Percentiles rank a stretch among this genome's conserved stretches.
Evolutionary conservation across 2,113 vertebrate species (phyloP).

Genomic region (Brachyhypopomus gauderio): DNA sequence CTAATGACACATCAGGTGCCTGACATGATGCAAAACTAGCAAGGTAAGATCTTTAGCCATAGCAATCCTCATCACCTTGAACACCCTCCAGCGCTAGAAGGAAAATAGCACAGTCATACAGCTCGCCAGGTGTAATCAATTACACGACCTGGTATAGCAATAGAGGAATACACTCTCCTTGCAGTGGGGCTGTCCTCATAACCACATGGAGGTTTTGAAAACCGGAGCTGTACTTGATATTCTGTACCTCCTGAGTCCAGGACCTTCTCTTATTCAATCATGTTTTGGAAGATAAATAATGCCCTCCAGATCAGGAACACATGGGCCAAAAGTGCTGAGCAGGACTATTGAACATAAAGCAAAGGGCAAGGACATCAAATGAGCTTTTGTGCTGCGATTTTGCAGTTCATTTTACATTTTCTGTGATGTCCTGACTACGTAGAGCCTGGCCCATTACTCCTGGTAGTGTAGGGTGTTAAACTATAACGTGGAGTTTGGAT

Average conservation of each 20-base stretch:
- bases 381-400: background rate
- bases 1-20: background rate
- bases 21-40: too few relatives aligned
- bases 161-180: background rate
- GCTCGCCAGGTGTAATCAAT: background rate
- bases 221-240: background rate
- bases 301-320: background rate
- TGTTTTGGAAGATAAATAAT: background rate
- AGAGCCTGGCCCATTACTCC: too few relatives aligned
- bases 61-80: background rate
- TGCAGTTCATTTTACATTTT: background rate
- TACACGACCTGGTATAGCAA: background rate
- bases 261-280: background rate
- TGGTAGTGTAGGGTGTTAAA: background rate
- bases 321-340: background rate
- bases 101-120: background rate
- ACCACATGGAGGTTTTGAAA: background rate
- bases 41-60: background rate
- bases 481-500: background rate
- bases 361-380: background rate
- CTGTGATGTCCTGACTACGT: too few relatives aligned
- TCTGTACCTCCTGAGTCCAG: background rate
- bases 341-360: background rate
- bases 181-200: background rate
- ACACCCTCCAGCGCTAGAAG: background rate